Evolutionary conservation across 2,888 invertebrate species (phyloP), one percentile per base, ranked within the genome.

Genomic region (Timema cristinae): DNA sequence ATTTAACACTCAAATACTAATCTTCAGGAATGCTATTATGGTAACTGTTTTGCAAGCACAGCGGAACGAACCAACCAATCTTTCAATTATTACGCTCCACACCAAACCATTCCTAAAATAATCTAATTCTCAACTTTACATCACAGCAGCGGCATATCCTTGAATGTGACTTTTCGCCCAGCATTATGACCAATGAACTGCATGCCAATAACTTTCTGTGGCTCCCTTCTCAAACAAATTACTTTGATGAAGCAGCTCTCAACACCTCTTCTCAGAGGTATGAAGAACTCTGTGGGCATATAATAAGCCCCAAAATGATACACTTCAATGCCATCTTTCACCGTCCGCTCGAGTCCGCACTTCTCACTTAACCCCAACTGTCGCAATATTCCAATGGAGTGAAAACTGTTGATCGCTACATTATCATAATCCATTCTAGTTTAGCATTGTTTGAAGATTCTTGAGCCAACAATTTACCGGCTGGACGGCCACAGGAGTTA

Each of bases 401-500:
- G 84, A 98, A 98, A 1, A 98, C 89, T 0, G 98, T 97, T 15
- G 98, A n/a, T 98, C 52, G 98, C 94, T 4, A 98, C 90, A 84
- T 92, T 92, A 0, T 86, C 84, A 79, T 95, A 95, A 83, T 94
- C 93, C 93, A 94, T 94, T 85, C 82, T 73, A 87, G 86, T 0
- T 80, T 79, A 13, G 85, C 83, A 71, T 84, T 86, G 1, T n/a
- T 81, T 89, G 81, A 90, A 92, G 67, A 94, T 81, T 68, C 94
- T 69, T 90, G 86, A 13, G 96, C 93, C 69, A 98, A 85, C 77
- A 97, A 84, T 74, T 91, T 89, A 54, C 97, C 98, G 66, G 98
- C 97, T 91, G 91, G 77, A 96, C 93, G 59, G 97, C 96, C n/a
- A 98, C 97, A 2, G 98, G 98, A 6, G 98, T 98, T 67, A 98